Base-by-base conservation (phyloP, 1,140 invertebrate genomes). In the Zeugodacus cucurbitae region DNA sequence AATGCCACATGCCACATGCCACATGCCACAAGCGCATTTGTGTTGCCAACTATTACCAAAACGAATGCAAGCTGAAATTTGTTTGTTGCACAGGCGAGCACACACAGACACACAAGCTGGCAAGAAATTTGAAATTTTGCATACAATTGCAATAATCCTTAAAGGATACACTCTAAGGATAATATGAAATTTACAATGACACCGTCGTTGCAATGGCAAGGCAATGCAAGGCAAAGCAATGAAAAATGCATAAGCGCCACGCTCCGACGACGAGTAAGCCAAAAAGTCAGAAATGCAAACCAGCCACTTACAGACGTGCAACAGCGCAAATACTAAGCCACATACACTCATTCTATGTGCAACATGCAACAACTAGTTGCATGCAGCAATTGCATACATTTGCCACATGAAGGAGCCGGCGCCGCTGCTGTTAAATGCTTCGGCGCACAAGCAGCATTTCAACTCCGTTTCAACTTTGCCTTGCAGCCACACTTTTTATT, bases 91-190 rank as follows among this genome's bases (percentile, higher is more conserved):
- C 70, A n/a, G n/a, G n/a, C n/a, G n/a, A n/a, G n/a, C n/a, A 78
- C 17, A 37, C 41, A 48, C 41, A 48, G 3, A 41, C 70, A 0
- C 4, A 48, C 41, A 48, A 41, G 26, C 5, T 4, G 37, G 7
- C 58, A 11, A 5, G 48, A 48, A 48, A 82, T 82, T 44, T 29
- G 41, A 82, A 44, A 82, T 82, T 82, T 82, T 48, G 41, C 74
- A 82, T 82, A 82, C 74, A 82, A 82, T 82, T 82, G 74, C 74
- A 82, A 82, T 82, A 82, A 82, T 82, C 74, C 74, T 82, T 82
- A 82, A 82, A 82, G 74, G 74, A 82, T 82, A 48, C 74, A 82
- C 74, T 82, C 41, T 48, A 82, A 82, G 41, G 74, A 82, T 82
- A 82, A 82, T 82, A 48, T 82, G 26, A 82, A 82, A 82, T 82